A percentile compares a stretch with the other conserved stretches of the same genome.
Evolutionary conservation across 1,140 invertebrate genomes (phyloP).

Genomic region (Megathymus violae): DNA sequence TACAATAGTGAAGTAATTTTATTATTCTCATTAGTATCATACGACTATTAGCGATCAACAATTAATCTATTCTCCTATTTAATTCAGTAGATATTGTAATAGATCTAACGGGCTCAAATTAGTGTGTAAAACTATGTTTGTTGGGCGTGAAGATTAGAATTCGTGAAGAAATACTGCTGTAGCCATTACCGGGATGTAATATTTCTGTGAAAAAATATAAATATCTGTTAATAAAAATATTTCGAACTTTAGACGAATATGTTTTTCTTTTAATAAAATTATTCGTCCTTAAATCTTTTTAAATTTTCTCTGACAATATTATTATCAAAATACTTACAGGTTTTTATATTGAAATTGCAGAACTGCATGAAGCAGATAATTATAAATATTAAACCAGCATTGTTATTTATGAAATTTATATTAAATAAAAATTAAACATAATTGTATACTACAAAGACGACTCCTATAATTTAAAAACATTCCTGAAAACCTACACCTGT

Average conservation of each 20-base stretch:
- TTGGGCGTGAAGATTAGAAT: slow-evolving; percentile 5
- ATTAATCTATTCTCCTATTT: slow-evolving; percentile 36
- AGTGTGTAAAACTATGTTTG: slow-evolving; percentile 1
- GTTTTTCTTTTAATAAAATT: slow-evolving; percentile 52
- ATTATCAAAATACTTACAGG: too few species aligned
- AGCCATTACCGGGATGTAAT: slow-evolving; percentile 45
- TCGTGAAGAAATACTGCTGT: slow-evolving; percentile 32
- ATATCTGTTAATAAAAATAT: slow-evolving; percentile 80
- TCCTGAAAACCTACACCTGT: too few species aligned
- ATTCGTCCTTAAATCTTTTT: too few species aligned
- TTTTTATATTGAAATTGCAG: too few species aligned
- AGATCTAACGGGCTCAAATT: slow-evolving; percentile 6
- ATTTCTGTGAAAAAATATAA: slow-evolving; percentile 69
- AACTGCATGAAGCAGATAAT: too few species aligned
- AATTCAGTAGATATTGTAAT: slow-evolving; percentile 36
- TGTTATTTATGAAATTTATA: too few species aligned
- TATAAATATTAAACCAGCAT: too few species aligned
- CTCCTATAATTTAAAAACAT: too few species aligned
- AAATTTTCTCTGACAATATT: too few species aligned
- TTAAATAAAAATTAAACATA: too few species aligned
- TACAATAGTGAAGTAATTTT: slow-evolving; percentile 56
- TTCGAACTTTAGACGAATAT: slow-evolving; percentile 54
- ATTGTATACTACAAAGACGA: too few species aligned
- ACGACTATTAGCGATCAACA: slow-evolving; percentile 7
- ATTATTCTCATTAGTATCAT: slow-evolving; percentile 25